Evolutionary conservation across 2,797 vertebrate genomes (phyloP), one percentile per base, ranked within the genome.

Genomic region (Phataginus tricuspis): DNA sequence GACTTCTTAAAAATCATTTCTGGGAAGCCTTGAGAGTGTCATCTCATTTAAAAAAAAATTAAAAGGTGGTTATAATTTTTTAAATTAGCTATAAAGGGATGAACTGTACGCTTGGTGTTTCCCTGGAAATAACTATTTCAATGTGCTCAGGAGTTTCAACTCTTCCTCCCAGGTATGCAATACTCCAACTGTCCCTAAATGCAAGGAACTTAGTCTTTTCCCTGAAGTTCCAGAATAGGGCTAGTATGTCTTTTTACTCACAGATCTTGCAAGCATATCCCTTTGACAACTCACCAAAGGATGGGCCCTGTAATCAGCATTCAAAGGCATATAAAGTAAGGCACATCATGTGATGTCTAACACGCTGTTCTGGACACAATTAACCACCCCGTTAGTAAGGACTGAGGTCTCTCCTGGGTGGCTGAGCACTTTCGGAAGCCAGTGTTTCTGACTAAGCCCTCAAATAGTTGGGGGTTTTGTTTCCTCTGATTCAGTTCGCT

Each of bases 291-390:
- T n/a, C 49, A 7, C 57, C 49, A 34, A 55, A 69, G 71, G 11
- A 45, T 0, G 7, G n/a, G 14, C 10, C 6, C 74, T 4, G 2
- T 4, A 9, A 11, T 25, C 21, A 2, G 37, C 55, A 15, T 57
- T 14, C 55, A 55, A 29, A 23, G 59, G 10, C 13, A 31, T 2
- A 78, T 74, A 93, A 59, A 57, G 49, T 45, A 19, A 42, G 39
- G 15, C 3, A 7, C 5, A 0, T 6, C 39, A 13, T 27, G 7
- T 3, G 15, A 16, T 4, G 7, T 2, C 21, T 27, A 39, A 23
- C 49, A 39, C 4, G 5, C 7, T 15, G 21, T 34, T 74, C 12
- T 12, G 63, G 66, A 75, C 5, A 34, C 21, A 10, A 23, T 7
- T 7, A 55, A 51, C 16, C 39, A 21, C 11, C 9, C 5, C 8